Conservation (phyloP, 1,140 invertebrate species). For the Drosophila virilis region DNA sequence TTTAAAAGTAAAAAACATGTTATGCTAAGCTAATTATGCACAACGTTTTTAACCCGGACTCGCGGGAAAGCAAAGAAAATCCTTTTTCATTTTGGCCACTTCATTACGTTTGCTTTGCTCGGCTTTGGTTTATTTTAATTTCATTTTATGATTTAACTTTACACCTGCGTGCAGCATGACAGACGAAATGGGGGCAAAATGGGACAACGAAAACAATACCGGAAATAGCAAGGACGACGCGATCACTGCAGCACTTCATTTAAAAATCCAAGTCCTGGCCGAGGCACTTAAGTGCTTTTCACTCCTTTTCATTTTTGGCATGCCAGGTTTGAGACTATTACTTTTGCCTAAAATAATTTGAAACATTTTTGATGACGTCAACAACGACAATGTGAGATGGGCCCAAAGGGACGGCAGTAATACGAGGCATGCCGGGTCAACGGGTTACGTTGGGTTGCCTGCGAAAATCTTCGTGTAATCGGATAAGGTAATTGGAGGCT, state of each 20-base stretch:
- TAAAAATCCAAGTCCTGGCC: slow-evolving; percentile 69
- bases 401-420: slow-evolving; percentile 68
- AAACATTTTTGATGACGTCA: slow-evolving; percentile 66
- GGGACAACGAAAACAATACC: slow-evolving; percentile 35
- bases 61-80: slow-evolving; percentile 56
- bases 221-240: slow-evolving; percentile 38
- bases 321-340: slow-evolving; percentile 60
- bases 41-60: slow-evolving; percentile 39
- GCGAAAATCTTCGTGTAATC: slow-evolving; percentile 83
- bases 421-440: slow-evolving; percentile 73
- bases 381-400: slow-evolving; percentile 37
- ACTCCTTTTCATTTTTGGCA: slow-evolving; percentile 38
- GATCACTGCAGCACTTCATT: slow-evolving; percentile 73
- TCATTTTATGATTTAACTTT: slow-evolving; percentile 84
- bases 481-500: slow-evolving; percentile 84
- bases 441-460: slow-evolving; percentile 49
- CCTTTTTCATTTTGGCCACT: slow-evolving; percentile 64
- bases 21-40: slow-evolving; percentile 71
- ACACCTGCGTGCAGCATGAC: slow-evolving; percentile 73
- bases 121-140: slow-evolving; percentile 82
- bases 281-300: slow-evolving; percentile 78
- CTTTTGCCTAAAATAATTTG: slow-evolving; percentile 73
- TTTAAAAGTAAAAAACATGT: slow-evolving; percentile 48
- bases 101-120: slow-evolving; percentile 69
- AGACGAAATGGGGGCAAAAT: slow-evolving; percentile 13